These are phyloP conservation scores for Dipodomys merriami DNA, from an alignment of 2,113 vertebrate genomes.

Conservation along the genomic window DNA sequence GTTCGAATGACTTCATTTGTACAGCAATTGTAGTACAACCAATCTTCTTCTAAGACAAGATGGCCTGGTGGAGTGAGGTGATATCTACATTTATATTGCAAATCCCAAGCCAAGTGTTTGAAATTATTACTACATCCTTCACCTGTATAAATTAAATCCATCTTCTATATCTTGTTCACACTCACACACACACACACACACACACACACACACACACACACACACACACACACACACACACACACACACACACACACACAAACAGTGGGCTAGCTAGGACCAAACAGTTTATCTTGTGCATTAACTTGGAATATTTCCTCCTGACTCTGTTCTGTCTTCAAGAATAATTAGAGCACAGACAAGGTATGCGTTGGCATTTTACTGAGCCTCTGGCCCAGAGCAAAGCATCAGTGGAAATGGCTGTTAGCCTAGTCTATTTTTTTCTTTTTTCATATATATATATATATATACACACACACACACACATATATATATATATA, in stretches of 20 bases:
- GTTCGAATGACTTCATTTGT: neutral
- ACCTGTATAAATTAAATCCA: neutral
- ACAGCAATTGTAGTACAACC: neutral
- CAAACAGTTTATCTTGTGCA: neutral
- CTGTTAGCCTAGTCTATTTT: rapidly evolving
- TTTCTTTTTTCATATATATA: too few species aligned
- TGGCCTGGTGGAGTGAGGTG: too few species aligned
- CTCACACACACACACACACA: neutral
- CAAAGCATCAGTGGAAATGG: neutral
- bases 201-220: neutral
- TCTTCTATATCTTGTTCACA: neutral
- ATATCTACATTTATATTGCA: rapidly evolving
- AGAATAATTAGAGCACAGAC: neutral
- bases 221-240: too few species aligned
- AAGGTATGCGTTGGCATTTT: neutral
- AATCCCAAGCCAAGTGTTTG: too few species aligned
- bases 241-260: neutral
- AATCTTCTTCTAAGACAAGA: rapidly evolving
- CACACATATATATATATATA: too few species aligned
- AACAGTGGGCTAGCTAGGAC: too few species aligned
- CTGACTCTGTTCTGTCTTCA: neutral
- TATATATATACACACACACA: too few species aligned
- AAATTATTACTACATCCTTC: neutral
- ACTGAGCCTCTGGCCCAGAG: neutral
- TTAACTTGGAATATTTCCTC: too few species aligned